These are phyloP conservation scores for Palloptera scutellata DNA, from an alignment of 2,888 invertebrate species.

Conservation along the genomic window DNA sequence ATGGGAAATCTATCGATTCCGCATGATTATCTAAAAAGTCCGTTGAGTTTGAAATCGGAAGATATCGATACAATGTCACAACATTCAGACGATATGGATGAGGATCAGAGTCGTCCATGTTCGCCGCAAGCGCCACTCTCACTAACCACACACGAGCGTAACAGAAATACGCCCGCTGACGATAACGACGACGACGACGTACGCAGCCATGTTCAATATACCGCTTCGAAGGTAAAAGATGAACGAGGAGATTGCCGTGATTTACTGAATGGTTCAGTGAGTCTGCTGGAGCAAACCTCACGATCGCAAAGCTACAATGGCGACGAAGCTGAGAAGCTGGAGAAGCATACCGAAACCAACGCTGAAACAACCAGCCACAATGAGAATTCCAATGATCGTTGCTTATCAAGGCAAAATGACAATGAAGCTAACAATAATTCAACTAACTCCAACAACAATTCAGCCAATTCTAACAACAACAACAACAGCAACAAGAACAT, in stretches of 20 bases:
- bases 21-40: constrained; percentile 74
- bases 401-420: constrained; percentile 21
- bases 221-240: constrained; percentile 45
- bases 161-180: constrained; percentile 55
- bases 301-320: constrained; percentile 38
- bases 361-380: constrained; percentile 23
- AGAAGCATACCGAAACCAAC: constrained; percentile 25
- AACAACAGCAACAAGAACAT: constrained; percentile 40
- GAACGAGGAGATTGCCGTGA: constrained; percentile 43
- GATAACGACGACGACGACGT: constrained; percentile 45
- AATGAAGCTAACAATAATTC: constrained; percentile 43
- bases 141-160: constrained; percentile 69
- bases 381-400: constrained; percentile 25
- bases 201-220: constrained; percentile 27
- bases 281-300: constrained; percentile 29
- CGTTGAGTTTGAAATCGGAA: constrained; percentile 69
- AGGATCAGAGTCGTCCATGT: constrained; percentile 72
- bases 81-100: constrained; percentile 71
- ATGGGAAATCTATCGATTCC: constrained; percentile 68
- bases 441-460: constrained; percentile 44
- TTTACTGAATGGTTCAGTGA: constrained; percentile 40
- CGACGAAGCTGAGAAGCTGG: constrained; percentile 42
- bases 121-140: constrained; percentile 78
- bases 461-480: constrained; percentile 40
- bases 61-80: constrained; percentile 74